Conservation (phyloP, 2,888 invertebrate species). For the Lysandra bellargus region DNA sequence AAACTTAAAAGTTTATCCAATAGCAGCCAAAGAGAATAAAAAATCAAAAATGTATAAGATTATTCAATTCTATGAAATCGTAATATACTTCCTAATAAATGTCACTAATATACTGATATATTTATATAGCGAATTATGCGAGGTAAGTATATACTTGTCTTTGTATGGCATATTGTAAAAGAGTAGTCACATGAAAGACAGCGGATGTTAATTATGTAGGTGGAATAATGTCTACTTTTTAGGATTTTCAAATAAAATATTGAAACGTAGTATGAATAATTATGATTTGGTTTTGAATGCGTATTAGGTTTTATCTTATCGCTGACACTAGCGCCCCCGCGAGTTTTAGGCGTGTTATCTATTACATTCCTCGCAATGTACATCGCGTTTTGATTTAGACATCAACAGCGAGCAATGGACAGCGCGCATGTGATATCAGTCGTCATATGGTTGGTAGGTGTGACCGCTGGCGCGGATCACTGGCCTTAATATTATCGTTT, state of each 20-base stretch:
- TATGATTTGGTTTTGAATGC: slow-evolving; percentile 20
- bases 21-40: neutral
- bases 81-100: neutral
- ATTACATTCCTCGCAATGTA: slow-evolving; percentile 41
- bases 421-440: slow-evolving; percentile 43
- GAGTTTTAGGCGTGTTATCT: slow-evolving; percentile 47
- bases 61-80: neutral
- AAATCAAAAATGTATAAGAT: no score
- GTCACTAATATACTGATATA: no score
- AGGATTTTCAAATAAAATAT: neutral
- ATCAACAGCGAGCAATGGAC: slow-evolving; percentile 40
- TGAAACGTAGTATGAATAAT: slow-evolving; percentile 5
- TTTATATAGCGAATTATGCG: no score
- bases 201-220: no score
- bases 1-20: no score
- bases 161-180: no score
- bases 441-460: slow-evolving; percentile 44
- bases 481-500: slow-evolving; percentile 57
- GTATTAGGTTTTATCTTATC: slow-evolving; percentile 54
- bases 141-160: no score
- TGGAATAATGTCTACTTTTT: slow-evolving; percentile 1
- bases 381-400: slow-evolving; percentile 36
- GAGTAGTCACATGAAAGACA: no score
- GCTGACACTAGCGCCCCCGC: slow-evolving; percentile 43
- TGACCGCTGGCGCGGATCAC: slow-evolving; percentile 52